Evolutionary conservation across 2,888 invertebrate genomes (phyloP).

Genomic region (Flexamia atlantica): DNA sequence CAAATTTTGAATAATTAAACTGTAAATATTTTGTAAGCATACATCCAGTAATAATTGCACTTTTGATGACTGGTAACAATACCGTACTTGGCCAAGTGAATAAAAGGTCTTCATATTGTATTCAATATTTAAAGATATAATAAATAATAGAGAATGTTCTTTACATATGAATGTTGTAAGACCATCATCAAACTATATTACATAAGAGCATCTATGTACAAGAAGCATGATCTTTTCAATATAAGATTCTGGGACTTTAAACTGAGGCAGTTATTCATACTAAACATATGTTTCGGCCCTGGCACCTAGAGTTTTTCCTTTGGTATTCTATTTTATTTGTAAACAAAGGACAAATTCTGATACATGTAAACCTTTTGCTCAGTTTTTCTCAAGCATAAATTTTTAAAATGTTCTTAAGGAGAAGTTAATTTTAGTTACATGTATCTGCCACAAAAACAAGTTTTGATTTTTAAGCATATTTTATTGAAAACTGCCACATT

Average conservation of each 20-base stretch:
- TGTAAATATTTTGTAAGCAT: slow-evolving; percentile 12
- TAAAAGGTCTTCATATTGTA: not conserved
- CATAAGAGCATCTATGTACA: too few species aligned
- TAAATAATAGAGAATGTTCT: too few species aligned
- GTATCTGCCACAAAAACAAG: slow-evolving; percentile 18
- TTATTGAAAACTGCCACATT: not conserved
- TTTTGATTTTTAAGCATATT: not conserved
- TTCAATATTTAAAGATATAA: too few species aligned
- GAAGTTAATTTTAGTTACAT: not conserved
- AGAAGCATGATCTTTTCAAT: too few species aligned
- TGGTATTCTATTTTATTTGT: slow-evolving; percentile 29
- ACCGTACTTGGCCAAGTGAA: slow-evolving; percentile 38
- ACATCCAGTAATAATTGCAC: slow-evolving; percentile 10
- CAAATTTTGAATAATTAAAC: not conserved
- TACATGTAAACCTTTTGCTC: not conserved
- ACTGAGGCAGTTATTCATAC: not conserved
- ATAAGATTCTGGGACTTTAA: not conserved
- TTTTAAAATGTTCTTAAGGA: not conserved
- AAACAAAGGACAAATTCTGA: slow-evolving; percentile 57
- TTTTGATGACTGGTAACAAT: not conserved
- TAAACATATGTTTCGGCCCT: not conserved
- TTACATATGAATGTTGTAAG: too few species aligned
- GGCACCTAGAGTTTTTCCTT: slow-evolving; percentile 39
- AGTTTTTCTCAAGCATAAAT: not conserved
- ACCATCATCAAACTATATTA: too few species aligned